Evolutionary conservation across 2,797 vertebrate genomes (phyloP), one percentile per base, ranked within the genome.

Genomic region (Capromys pilorides): DNA sequence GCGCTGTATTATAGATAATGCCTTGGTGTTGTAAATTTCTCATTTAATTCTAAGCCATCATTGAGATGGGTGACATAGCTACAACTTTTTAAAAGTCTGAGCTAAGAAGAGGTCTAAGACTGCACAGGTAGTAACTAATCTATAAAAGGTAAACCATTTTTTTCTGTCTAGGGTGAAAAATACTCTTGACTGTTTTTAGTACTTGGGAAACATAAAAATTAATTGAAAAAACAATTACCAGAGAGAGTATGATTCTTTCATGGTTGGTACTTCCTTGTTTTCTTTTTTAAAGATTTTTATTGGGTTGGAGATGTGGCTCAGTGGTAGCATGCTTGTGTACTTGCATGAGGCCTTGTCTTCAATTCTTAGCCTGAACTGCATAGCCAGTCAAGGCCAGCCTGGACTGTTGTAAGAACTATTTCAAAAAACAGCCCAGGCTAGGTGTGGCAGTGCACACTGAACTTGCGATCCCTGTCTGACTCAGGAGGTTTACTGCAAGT

Each of bases 11-110:
- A 66, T 26, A 54, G 21, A 21, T 3, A 91, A 7, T 83, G 13
- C 57, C 92, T 28, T 77, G 21, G 14, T 90, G 21, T 96, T 93
- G 89, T 54, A 64, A 33, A 78, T 90, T 90, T 95, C 26, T 92
- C 41, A 51, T 51, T 91, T 95, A 95, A 73, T 77, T 45, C 24
- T 94, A 33, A 86, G 0, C 18, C 39, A 51, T 75, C 67, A 41
- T 94, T n/a, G 54, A 93, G 51, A 78, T 57, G 90, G 54, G 59
- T 88, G 16, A 66, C 24, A 84, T 39, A 77, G 39, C 64, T 93
- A 19, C 18, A 94, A 4, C 82, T 92, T 91, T 83, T 77, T 83
- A 89, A 81, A 91, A 78, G 94, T 79, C 33, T 5, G 22, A 86
- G 41, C 80, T 94, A 95, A 51, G 94, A 59, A 94, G 26, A 69